Evolutionary conservation across 2,113 vertebrate genomes (phyloP).

Genomic region (Carettochelys insculpta): DNA sequence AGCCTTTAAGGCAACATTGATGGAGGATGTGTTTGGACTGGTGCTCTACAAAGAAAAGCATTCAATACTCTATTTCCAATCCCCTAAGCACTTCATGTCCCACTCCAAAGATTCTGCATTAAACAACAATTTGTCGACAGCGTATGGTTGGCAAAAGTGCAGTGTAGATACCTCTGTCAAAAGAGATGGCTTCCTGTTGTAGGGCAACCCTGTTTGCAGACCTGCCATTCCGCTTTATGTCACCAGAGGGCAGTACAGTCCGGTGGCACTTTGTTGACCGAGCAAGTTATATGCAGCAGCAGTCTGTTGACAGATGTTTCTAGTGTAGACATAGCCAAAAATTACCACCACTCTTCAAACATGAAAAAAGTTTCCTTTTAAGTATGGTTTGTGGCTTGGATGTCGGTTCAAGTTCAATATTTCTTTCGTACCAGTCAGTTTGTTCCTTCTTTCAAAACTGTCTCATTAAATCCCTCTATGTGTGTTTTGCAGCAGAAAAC

Average conservation of each 20-base stretch:
- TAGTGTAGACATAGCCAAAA: too few species aligned
- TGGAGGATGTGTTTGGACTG: background rate
- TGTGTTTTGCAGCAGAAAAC: background rate
- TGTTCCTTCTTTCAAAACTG: background rate
- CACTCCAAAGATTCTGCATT: background rate
- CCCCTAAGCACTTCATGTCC: background rate
- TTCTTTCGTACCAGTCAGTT: background rate
- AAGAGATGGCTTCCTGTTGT: too few species aligned
- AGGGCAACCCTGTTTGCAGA: too few species aligned
- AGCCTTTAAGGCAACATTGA: background rate
- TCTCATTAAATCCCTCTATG: background rate
- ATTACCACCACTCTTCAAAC: background rate
- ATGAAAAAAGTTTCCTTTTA: background rate
- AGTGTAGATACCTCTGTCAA: too few species aligned
- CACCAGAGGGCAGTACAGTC: too few species aligned
- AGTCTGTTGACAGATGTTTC: too few species aligned
- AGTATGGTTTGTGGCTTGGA: background rate
- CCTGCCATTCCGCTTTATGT: too few species aligned
- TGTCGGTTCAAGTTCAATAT: background rate
- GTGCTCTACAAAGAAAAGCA: background rate
- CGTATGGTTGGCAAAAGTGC: too few species aligned
- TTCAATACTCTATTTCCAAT: background rate
- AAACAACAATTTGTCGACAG: background rate
- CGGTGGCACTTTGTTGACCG: too few species aligned
- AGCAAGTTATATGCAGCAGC: too few species aligned